Evolutionary conservation across 2,888 invertebrate species (phyloP).

Genomic region (Heliothis peltigera): DNA sequence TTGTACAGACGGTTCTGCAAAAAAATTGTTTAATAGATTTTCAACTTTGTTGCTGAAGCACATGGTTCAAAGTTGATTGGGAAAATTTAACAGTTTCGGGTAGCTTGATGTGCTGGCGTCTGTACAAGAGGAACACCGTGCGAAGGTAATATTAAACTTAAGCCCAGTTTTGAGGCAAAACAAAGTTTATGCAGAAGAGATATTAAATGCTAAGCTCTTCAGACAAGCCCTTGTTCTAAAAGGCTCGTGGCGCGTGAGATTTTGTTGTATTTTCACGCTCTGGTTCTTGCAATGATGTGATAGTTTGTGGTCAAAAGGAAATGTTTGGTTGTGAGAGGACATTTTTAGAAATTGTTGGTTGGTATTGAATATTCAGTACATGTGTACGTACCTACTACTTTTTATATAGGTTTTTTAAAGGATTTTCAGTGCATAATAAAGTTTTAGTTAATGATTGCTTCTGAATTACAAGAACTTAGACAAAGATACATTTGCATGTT

Average conservation of each 20-base stretch:
- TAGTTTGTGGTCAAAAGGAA: slow-evolving; percentile 31
- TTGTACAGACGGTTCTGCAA: too few species aligned
- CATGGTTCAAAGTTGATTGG: too few species aligned
- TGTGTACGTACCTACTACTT: too few species aligned
- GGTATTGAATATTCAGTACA: not conserved
- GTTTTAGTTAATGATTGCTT: too few species aligned
- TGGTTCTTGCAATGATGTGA: slow-evolving; percentile 38
- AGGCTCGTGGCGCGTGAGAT: slow-evolving; percentile 1
- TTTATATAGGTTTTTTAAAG: not conserved
- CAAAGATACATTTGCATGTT: too few species aligned
- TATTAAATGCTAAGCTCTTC: slow-evolving; percentile 24
- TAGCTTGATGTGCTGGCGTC: too few species aligned
- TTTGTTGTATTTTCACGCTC: slow-evolving; percentile 45
- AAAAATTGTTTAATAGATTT: too few species aligned
- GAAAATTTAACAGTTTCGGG: too few species aligned
- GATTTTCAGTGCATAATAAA: too few species aligned
- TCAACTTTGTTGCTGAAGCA: too few species aligned
- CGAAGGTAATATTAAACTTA: slow-evolving; percentile 32
- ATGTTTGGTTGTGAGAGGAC: slow-evolving; percentile 25
- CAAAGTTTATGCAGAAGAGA: slow-evolving; percentile 32
- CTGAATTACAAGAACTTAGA: too few species aligned
- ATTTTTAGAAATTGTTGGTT: not conserved
- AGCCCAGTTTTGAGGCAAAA: slow-evolving; percentile 27
- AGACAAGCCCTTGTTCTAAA: slow-evolving; percentile 2
- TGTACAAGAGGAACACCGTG: slow-evolving; percentile 23